phyloP scores from a whole-genome alignment of 2,113 vertebrate genomes.

The Amblyornis subalaris region DNA sequence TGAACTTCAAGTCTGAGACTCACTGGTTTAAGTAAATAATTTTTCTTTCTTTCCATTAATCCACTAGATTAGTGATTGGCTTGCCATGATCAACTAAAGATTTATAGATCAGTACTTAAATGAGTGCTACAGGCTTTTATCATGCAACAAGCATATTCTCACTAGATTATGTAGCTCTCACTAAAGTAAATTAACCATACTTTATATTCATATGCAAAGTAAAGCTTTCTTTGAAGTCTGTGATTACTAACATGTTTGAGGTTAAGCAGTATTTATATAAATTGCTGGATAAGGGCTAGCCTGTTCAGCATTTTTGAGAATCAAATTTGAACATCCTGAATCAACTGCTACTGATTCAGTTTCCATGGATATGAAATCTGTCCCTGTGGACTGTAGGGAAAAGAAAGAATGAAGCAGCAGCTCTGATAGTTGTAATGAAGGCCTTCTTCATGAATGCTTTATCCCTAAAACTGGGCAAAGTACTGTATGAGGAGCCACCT shows the following conservation, averaged over 20 bases:
- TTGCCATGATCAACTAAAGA: neutral
- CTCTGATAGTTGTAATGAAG: neutral
- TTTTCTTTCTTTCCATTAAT: neutral
- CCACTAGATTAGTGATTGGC: neutral
- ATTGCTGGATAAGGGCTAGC: neutral
- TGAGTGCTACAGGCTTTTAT: neutral
- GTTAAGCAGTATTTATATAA: neutral
- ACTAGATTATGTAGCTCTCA: neutral
- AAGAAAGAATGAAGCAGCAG: neutral
- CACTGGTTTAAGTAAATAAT: neutral
- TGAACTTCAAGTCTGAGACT: neutral
- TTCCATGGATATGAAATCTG: neutral
- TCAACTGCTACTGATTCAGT: neutral
- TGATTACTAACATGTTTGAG: neutral
- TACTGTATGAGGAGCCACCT: neutral
- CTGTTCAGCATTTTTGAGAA: neutral
- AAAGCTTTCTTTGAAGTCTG: constrained; percentile 1
- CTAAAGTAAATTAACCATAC: neutral
- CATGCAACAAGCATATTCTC: neutral
- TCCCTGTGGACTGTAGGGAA: neutral
- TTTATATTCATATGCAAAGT: neutral
- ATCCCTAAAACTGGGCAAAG: neutral
- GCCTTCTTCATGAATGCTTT: neutral
- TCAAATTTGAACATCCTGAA: neutral
- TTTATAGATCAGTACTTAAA: neutral